These are phyloP conservation scores for Catocala sponsa DNA, from an alignment of 2,888 invertebrate genomes.

Conservation along the genomic window DNA sequence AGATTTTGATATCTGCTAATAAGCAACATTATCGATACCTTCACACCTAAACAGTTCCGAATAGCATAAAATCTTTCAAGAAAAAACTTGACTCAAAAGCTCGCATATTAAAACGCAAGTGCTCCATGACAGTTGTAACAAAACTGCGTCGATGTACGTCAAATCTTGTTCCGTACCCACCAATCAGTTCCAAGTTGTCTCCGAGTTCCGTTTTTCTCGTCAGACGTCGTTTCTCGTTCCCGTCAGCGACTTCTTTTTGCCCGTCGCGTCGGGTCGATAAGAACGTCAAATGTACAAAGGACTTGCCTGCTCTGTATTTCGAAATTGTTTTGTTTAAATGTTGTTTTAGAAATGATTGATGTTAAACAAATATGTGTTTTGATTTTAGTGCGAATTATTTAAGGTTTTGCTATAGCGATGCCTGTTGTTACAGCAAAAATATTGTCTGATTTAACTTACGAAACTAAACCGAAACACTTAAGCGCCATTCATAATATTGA, in stretches of 20 bases:
- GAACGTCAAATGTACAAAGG: constrained; percentile 55
- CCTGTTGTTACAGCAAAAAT: no score
- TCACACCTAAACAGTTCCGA: no score
- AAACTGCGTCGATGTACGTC: constrained; percentile 20
- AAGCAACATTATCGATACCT: no score
- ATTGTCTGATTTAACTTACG: no score
- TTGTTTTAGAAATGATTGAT: constrained; percentile 44
- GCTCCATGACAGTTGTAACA: constrained; percentile 2
- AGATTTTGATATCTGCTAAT: no score
- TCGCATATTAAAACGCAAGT: constrained; percentile 2
- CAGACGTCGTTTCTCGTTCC: constrained; percentile 44
- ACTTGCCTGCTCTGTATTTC: constrained; percentile 24
- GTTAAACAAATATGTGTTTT: constrained; percentile 9
- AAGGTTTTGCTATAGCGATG: no score
- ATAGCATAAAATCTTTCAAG: no score
- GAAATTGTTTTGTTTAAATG: constrained; percentile 46
- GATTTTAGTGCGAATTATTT: no score
- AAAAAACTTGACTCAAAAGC: no score
- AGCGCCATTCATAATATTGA: no score
- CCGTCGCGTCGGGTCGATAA: constrained; percentile 56
- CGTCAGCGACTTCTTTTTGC: constrained; percentile 43
- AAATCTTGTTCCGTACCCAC: constrained; percentile 26
- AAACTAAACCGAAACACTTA: no score
- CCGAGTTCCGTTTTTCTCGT: constrained; percentile 50
- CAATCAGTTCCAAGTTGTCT: constrained; percentile 45